Conservation (phyloP, 2,797 vertebrate genomes). For the Pipistrellus nathusii region DNA sequence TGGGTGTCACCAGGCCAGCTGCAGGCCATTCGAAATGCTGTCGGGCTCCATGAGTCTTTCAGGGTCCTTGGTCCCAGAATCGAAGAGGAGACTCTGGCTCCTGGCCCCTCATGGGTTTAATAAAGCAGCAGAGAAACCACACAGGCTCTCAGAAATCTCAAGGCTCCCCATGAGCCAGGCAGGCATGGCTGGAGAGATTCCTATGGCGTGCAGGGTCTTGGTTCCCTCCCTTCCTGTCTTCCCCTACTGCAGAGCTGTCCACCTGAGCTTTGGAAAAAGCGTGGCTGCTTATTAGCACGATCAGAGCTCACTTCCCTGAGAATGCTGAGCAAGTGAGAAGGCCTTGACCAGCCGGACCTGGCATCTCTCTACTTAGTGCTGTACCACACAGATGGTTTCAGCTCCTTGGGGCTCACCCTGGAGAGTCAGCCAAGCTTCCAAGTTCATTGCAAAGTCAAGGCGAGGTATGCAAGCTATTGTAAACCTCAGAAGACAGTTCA, state of each 20-base stretch:
- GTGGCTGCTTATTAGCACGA: not conserved
- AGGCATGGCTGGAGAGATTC: not conserved
- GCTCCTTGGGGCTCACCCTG: not conserved
- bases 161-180: not conserved
- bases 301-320: not conserved
- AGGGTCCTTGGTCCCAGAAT: not conserved
- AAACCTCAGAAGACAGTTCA: not conserved
- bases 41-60: not conserved
- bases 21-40: not conserved
- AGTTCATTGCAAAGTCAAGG: not conserved
- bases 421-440: not conserved
- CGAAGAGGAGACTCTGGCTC: not conserved
- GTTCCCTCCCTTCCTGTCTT: not conserved
- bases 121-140: not conserved
- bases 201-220: fast-evolving
- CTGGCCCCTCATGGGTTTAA: not conserved
- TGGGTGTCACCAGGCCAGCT: not conserved
- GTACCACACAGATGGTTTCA: not conserved
- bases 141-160: not conserved
- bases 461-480: not conserved
- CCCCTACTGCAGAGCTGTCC: not conserved
- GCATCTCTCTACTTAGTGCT: not conserved
- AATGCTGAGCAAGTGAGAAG: not conserved
- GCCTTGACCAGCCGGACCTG: not conserved
- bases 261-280: not conserved